A percentile compares a stretch with the other conserved stretches of the same genome.
These are phyloP conservation scores for Macroglossus sobrinus DNA, from an alignment of 2,113 vertebrate genomes.

Conservation along the genomic window DNA sequence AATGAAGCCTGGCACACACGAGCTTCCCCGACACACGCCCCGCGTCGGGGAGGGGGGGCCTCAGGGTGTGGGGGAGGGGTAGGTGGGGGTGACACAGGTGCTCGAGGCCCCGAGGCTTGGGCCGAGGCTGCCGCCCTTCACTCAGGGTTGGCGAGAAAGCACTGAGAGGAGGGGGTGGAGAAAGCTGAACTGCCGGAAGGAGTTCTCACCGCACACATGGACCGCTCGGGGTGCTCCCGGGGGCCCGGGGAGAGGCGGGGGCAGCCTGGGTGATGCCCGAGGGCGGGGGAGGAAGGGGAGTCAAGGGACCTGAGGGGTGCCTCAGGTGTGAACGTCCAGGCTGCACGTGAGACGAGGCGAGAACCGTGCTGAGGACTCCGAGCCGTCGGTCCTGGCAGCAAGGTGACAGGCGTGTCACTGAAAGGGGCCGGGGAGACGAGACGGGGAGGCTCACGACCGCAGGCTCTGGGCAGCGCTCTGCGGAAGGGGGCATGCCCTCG, in stretches of 20 bases:
- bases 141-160: too few species aligned
- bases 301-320: neutral
- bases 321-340: neutral
- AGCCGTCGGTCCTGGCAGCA: neutral
- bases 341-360: neutral
- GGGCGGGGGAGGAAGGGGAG: neutral
- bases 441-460: neutral
- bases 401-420: neutral
- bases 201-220: too few species aligned
- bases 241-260: too few species aligned
- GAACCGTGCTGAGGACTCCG: neutral
- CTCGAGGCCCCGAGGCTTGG: too few species aligned
- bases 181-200: too few species aligned
- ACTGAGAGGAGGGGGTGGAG: too few species aligned
- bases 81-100: too few species aligned
- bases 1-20: neutral
- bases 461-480: neutral
- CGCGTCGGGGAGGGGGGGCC: fast-evolving
- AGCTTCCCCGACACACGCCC: neutral
- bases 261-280: neutral
- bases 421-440: neutral
- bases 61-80: too few species aligned
- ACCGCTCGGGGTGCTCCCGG: too few species aligned
- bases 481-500: neutral
- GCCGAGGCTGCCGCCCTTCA: too few species aligned